Evolutionary conservation across 2,113 vertebrate species (phyloP), one percentile per base, ranked within the genome.

Genomic region (Phasianus colchicus): DNA sequence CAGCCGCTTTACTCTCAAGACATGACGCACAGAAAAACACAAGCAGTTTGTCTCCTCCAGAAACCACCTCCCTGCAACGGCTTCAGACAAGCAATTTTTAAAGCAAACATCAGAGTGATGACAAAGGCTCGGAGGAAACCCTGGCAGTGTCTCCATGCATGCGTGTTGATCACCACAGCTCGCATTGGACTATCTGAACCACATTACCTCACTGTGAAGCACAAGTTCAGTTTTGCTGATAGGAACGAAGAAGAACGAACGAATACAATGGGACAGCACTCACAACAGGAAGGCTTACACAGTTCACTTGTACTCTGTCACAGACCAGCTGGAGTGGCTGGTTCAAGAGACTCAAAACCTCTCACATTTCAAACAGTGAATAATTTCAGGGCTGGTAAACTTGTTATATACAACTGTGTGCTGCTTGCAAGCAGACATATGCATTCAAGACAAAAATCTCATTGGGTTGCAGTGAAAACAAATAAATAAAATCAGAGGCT

Each of bases 61-160:
- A 40, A 71, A 87, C 47, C 30, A 57, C 84, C 69, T 85, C 76
- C 83, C 50, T 4, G 14, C 66, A 14, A 29, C 7, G 2, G 75
- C 61, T 80, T 45, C 60, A 52, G 48, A 69, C 13, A 0, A 17
- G 58, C 21, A 3, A 7, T 29, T 57, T 21, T 30, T 54, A 77
- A 95, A 88, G 78, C 32, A 2, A 3, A 67, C 2, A 1, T 55
- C 77, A 22, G 17, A 79, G 42, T 18, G 21, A 34, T 8, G 25
- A 55, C 74, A 61, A 13, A 36, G 58, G 58, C 13, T 74, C 13
- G 25, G 34, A 81, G 13, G 57, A 34, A 90, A 57, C 38, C 19
- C 13, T 9, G 1, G 5, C 54, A 57, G n/a, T 2, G 2, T 72
- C 6, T n/a, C 27, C 7, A 1, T 2, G 1, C 2, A 0, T 15